phyloP scores from a whole-genome alignment of 2,113 vertebrate species.

The Hepsetus odoe region DNA sequence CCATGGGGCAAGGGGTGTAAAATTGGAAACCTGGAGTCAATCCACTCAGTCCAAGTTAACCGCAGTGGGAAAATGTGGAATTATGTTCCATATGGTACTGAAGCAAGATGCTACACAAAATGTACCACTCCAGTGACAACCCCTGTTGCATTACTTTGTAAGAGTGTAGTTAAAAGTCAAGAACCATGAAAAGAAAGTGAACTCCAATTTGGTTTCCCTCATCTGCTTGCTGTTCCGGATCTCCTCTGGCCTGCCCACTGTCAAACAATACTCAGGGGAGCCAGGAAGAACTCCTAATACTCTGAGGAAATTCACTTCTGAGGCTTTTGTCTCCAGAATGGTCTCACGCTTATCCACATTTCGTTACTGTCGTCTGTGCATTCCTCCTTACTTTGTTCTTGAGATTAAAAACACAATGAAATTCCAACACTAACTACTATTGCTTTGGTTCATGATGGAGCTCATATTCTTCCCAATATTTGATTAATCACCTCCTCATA shows the following conservation, averaged over 20 bases:
- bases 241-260: background rate
- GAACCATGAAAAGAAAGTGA: background rate
- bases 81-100: no score
- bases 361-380: background rate
- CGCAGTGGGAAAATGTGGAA: no score
- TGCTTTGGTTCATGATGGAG: background rate
- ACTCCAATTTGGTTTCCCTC: constrained; percentile 19
- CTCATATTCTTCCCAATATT: constrained; percentile 7
- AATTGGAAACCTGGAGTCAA: no score
- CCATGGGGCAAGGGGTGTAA: no score
- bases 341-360: background rate
- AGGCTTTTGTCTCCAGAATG: background rate
- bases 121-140: no score
- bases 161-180: background rate
- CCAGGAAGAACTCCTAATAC: background rate
- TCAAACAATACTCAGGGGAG: background rate
- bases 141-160: no score
- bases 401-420: background rate
- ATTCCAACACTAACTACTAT: background rate
- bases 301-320: background rate
- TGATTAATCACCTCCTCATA: constrained; percentile 35
- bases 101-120: no score
- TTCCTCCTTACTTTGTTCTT: background rate
- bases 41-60: no score
- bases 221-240: constrained; percentile 15